Base-by-base conservation (phyloP, 2,888 invertebrate genomes). In the Cataglyphis altisquamis region DNA sequence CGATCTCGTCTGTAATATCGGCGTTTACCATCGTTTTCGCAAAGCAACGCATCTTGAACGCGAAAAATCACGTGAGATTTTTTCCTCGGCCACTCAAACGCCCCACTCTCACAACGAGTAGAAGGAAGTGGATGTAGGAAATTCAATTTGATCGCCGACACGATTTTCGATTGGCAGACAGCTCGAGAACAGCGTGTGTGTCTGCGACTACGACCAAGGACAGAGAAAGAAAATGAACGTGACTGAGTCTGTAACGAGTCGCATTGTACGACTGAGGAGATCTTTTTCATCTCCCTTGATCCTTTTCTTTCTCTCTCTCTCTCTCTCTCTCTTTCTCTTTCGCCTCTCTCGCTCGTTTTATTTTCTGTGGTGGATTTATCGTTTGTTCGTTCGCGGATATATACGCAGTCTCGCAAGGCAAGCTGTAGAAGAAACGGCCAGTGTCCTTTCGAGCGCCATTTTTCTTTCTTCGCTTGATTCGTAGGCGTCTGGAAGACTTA, bases 351-450 rank as follows among this genome's bases (percentile, higher is more conserved):
- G 63, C 52, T 89, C 90, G 88, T 91, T 92, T 92, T 92, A 92
- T 92, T 93, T 91, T 85, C 88, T 90, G 83, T 75, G 87, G 85
- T 84, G 89, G 89, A 92, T 92, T 89, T 88, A 93, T 92, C 91
- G 92, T 91, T 89, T 90, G 90, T 91, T 92, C 91, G 91, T 90
- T 89, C 90, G 89, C 89, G 89, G 90, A 88, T 87, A 80, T 87
- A 80, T 87, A 80, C 80, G 72, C 63, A 70, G 60, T 36, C 32
- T 81, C 77, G 77, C 86, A 84, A 81, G 82, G 81, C 81, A 77
- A 84, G 75, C 88, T 15, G 83, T 55, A 62, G 73, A 86, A 73
- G 84, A 84, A 88, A 73, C 87, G 78, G 63, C 85, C 84, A 82
- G 83, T 78, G 84, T 86, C 81, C 84, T 82, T 66, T 88, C 90